phyloP scores from a whole-genome alignment of 2,888 invertebrate genomes.

The Neocrepidodera transversa region DNA sequence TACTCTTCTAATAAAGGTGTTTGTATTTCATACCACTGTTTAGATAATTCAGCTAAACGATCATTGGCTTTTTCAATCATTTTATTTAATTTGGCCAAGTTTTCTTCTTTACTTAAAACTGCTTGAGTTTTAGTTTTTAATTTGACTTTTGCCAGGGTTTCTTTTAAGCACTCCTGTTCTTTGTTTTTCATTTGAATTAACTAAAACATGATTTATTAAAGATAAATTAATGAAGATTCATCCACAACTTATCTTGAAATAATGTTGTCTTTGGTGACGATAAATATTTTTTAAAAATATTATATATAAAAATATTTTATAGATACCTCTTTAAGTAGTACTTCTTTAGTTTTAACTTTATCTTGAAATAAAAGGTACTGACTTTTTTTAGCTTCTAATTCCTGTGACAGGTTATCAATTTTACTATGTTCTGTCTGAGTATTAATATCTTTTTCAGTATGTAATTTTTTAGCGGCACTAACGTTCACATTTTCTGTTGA shows the following conservation, averaged over 20 bases:
- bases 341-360: constrained; percentile 37
- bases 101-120: constrained; percentile 70
- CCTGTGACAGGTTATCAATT: constrained; percentile 55
- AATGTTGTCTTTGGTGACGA: no score
- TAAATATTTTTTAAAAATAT: no score
- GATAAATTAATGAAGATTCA: no score
- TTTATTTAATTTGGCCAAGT: constrained; percentile 65
- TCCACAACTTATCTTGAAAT: no score
- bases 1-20: constrained; percentile 70
- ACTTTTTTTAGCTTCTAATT: constrained; percentile 54
- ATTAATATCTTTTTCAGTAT: constrained; percentile 30
- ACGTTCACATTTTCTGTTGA: constrained; percentile 19
- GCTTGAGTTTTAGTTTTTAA: constrained; percentile 69
- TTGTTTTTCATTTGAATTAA: constrained; percentile 43
- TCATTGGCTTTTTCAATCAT: constrained; percentile 69
- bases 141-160: constrained; percentile 60
- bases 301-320: constrained; percentile 1
- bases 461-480: constrained; percentile 7
- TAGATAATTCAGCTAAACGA: constrained; percentile 68
- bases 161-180: constrained; percentile 60
- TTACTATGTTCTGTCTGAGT: constrained; percentile 26
- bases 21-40: constrained; percentile 78
- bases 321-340: constrained; percentile 43
- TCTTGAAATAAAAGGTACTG: constrained; percentile 48
- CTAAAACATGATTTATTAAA: no score